phyloP scores from a whole-genome alignment of 1,140 invertebrate species.

The Ectropis grisescens region DNA sequence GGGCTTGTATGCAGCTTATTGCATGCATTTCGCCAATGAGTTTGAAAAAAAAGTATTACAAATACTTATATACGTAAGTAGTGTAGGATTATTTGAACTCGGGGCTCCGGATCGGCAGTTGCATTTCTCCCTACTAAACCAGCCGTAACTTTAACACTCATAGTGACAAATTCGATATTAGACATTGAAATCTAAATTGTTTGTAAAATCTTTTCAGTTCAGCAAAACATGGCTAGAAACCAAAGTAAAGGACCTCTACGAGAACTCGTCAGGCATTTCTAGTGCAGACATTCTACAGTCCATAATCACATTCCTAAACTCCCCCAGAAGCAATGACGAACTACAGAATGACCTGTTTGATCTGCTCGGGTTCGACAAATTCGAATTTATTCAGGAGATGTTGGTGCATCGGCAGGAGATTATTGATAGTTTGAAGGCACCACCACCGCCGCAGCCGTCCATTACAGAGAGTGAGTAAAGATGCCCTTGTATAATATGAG shows the following conservation, averaged over 20 bases:
- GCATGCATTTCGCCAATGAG: too few species aligned
- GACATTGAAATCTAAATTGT: too few species aligned
- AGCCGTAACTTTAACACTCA: too few species aligned
- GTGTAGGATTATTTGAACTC: too few species aligned
- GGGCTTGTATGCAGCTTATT: too few species aligned
- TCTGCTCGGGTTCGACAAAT: constrained; percentile 87
- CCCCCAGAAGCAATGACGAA: constrained; percentile 78
- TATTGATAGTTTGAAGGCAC: constrained; percentile 58
- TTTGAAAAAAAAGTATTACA: too few species aligned
- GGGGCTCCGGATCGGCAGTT: too few species aligned
- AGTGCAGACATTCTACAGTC: constrained; percentile 73
- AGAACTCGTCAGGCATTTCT: constrained; percentile 57
- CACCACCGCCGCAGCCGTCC: constrained; percentile 30
- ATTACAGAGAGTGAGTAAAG: constrained; percentile 50
- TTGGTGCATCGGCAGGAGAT: constrained; percentile 79
- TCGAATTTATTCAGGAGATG: constrained; percentile 86
- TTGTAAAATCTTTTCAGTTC: constrained; percentile 64
- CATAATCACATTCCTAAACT: constrained; percentile 74
- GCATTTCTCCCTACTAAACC: too few species aligned
- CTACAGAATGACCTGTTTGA: constrained; percentile 92
- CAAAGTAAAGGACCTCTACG: constrained; percentile 70
- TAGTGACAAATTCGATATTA: too few species aligned
- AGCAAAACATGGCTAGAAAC: constrained; percentile 71
- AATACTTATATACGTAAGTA: too few species aligned
- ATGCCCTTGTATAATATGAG: too few species aligned